Percentiles rank a stretch among this genome's conserved stretches.
Conservation (phyloP, 2,113 vertebrate genomes). For the Podarcis raffonei region DNA sequence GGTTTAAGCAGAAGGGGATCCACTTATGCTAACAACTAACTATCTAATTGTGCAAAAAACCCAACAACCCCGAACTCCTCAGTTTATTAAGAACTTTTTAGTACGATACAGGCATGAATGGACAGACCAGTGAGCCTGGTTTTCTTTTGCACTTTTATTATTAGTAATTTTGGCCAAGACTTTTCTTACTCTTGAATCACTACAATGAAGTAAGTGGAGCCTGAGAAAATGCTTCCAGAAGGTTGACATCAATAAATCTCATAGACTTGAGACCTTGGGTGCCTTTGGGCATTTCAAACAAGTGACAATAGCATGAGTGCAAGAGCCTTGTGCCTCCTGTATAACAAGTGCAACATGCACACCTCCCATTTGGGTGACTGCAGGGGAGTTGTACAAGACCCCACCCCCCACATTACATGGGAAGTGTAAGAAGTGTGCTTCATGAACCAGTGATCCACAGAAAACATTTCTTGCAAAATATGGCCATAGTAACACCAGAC, state of each 20-base stretch:
- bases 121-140: background rate
- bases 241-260: background rate
- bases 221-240: background rate
- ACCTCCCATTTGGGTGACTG: background rate
- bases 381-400: no score
- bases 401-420: background rate
- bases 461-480: background rate
- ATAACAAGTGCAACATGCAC: background rate
- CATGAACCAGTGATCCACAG: background rate
- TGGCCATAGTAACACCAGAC: background rate
- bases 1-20: no score
- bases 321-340: background rate
- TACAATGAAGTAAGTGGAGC: background rate
- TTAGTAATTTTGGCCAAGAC: background rate
- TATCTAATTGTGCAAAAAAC: no score
- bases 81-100: no score
- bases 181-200: background rate
- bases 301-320: background rate
- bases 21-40: no score
- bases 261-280: background rate
- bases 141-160: background rate
- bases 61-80: no score
- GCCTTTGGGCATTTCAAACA: background rate
- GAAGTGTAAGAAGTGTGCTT: background rate
- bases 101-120: no score